These are phyloP conservation scores for Semaprochilodus insignis DNA, from an alignment of 2,797 vertebrate species.

Conservation along the genomic window DNA sequence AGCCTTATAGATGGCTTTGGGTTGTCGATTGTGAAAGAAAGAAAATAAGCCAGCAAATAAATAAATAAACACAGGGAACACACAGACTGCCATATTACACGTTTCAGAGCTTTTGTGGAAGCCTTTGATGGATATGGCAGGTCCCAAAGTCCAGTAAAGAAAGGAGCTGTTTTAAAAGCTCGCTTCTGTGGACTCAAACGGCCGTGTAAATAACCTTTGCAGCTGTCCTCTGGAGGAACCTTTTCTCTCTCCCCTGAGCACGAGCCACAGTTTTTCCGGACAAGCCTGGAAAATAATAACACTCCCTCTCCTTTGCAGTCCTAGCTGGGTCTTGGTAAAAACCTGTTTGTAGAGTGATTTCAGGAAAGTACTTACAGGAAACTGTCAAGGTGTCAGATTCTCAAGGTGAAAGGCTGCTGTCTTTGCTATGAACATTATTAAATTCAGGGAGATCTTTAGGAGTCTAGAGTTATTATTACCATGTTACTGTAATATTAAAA, in stretches of 20 bases:
- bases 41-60: neutral
- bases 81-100: conserved; percentile 5
- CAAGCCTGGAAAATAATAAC: neutral
- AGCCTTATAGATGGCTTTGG: neutral
- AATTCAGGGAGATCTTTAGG: no score
- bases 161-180: conserved; percentile 4
- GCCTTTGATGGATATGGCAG: conserved; percentile 6
- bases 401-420: neutral
- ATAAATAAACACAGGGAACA: conserved; percentile 7
- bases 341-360: neutral
- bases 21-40: neutral
- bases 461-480: no score
- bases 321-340: neutral
- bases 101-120: neutral
- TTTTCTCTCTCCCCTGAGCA: neutral
- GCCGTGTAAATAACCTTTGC: conserved; percentile 15
- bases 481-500: no score
- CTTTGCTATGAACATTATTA: no score
- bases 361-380: neutral
- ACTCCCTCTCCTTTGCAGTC: neutral
- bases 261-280: neutral
- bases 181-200: neutral
- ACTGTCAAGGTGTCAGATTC: neutral
- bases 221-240: neutral
- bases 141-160: neutral